Percentiles rank a stretch among this genome's conserved stretches.
Conservation (phyloP, 1,140 invertebrate genomes). For the Meloidogyne chitwoodi region DNA sequence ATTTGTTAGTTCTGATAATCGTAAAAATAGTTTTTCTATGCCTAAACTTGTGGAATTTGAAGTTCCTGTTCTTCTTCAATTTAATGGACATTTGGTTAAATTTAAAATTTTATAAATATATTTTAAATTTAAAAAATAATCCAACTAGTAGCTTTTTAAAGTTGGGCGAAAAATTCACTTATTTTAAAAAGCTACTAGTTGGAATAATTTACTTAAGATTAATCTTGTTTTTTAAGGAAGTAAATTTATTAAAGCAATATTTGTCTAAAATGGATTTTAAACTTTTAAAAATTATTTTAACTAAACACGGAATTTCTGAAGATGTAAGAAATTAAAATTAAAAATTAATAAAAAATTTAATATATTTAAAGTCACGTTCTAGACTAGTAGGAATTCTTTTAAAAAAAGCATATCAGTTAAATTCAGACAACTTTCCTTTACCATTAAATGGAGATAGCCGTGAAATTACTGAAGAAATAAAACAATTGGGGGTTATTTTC, state of each 20-base stretch:
- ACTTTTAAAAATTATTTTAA: conserved; percentile 18
- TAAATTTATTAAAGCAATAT: conserved; percentile 31
- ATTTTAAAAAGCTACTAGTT: neutral
- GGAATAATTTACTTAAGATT: neutral
- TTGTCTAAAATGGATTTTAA: conserved; percentile 22
- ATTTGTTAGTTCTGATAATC: neutral
- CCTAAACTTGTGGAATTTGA: conserved; percentile 37
- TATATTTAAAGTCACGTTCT: conserved; percentile 28
- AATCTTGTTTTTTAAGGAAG: conserved; percentile 27
- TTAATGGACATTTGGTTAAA: conserved; percentile 35
- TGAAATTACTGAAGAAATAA: conserved; percentile 31
- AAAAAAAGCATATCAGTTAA: conserved; percentile 27
- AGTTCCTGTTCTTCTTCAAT: conserved; percentile 38
- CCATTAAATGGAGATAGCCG: conserved; percentile 26
- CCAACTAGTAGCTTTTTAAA: neutral
- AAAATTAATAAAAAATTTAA: neutral
- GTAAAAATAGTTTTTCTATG: conserved; percentile 19
- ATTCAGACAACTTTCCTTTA: conserved; percentile 31
- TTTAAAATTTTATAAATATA: neutral
- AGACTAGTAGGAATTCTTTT: conserved; percentile 31
- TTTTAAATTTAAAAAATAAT: neutral
- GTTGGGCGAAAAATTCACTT: neutral
- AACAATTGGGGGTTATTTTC: conserved; percentile 28
- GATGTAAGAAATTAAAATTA: neutral
- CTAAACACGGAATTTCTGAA: conserved; percentile 27